phyloP scores from a whole-genome alignment of 2,888 invertebrate genomes.

The Metacarcinus magister region DNA sequence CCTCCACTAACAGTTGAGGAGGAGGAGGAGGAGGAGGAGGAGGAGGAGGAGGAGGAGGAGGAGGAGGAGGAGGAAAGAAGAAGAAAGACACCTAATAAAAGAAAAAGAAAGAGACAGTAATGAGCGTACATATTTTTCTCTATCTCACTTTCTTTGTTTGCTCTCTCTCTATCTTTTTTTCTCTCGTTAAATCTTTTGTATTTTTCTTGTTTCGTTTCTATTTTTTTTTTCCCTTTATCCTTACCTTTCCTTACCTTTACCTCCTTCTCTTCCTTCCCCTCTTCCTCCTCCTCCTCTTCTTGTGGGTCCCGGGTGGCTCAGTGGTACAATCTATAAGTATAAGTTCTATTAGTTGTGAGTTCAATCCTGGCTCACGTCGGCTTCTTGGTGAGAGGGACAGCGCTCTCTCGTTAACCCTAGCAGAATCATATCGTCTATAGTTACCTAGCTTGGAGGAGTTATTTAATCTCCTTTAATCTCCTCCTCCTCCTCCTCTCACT shows the following conservation, averaged over 20 bases:
- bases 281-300: too few relatives aligned
- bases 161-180: neutral
- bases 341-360: too few relatives aligned
- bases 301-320: too few relatives aligned
- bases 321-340: too few relatives aligned
- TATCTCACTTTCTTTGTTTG: neutral
- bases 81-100: neutral
- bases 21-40: constrained; percentile 26
- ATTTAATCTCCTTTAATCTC: neutral
- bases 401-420: too few relatives aligned
- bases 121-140: too few relatives aligned
- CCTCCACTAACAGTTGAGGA: neutral
- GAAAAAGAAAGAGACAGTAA: neutral
- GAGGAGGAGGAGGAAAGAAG: constrained; percentile 26
- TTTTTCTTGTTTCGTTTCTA: neutral
- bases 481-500: neutral
- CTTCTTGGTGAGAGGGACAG: too few relatives aligned
- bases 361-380: too few relatives aligned
- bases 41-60: constrained; percentile 26
- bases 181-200: neutral
- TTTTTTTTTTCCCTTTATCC: neutral
- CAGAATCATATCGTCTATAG: too few relatives aligned
- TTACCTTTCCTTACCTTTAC: neutral
- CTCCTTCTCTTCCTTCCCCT: too few relatives aligned
- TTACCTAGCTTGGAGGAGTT: neutral